Conservation (phyloP, 2,888 invertebrate genomes). For the Metalampra italica region DNA sequence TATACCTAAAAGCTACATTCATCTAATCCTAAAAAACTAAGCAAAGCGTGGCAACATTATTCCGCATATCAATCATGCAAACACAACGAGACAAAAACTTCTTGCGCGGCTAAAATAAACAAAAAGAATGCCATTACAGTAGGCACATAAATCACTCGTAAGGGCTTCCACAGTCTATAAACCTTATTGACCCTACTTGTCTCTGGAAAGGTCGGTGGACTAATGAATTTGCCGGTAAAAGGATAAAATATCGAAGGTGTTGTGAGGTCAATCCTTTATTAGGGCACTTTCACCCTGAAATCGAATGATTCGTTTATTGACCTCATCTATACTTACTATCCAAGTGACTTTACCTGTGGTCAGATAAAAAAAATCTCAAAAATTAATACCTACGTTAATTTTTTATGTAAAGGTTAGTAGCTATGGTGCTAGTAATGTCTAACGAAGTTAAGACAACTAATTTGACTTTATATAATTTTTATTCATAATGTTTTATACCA, state of each 20-base stretch:
- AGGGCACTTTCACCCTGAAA: too few species aligned
- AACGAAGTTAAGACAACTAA: too few species aligned
- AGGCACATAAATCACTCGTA: conserved; percentile 3
- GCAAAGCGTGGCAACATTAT: background rate
- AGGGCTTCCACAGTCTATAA: background rate
- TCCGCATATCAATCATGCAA: conserved; percentile 1
- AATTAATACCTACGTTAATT: too few species aligned
- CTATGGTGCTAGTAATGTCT: too few species aligned
- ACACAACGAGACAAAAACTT: conserved; percentile 4
- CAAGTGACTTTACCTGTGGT: too few species aligned
- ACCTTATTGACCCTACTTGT: conserved; percentile 1
- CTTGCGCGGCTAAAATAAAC: conserved; percentile 1
- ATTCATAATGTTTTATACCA: too few species aligned
- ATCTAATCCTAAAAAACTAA: background rate
- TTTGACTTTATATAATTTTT: too few species aligned
- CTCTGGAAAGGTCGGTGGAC: background rate
- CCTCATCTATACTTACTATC: background rate
- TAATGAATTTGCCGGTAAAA: conserved; percentile 2
- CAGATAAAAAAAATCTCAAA: too few species aligned
- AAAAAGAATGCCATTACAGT: conserved; percentile 5
- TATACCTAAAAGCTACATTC: background rate
- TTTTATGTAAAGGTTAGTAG: too few species aligned
- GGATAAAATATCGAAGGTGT: background rate
- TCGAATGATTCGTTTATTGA: background rate
- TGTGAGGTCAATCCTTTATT: too few species aligned